These are phyloP conservation scores for Megalopta genalis DNA, from an alignment of 1,140 invertebrate genomes.

Conservation along the genomic window DNA sequence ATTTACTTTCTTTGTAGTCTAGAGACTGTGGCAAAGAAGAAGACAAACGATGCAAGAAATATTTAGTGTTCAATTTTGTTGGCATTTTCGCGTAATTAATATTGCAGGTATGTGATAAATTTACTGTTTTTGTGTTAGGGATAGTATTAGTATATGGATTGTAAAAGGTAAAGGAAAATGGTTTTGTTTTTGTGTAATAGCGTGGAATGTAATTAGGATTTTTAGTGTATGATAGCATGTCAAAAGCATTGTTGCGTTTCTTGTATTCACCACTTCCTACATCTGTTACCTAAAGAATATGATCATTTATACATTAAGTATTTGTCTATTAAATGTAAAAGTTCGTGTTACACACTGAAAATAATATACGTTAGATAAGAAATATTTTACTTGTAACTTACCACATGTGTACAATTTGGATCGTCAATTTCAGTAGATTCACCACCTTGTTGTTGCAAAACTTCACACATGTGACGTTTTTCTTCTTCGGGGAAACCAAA, in stretches of 20 bases:
- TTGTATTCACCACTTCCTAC: slow-evolving; percentile 64
- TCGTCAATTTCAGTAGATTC: slow-evolving; percentile 87
- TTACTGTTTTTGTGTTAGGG: slow-evolving; percentile 26
- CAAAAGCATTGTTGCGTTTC: slow-evolving; percentile 62
- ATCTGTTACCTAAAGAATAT: slow-evolving; percentile 68
- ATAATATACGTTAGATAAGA: slow-evolving; percentile 17
- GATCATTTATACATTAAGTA: slow-evolving; percentile 20
- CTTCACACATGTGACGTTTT: slow-evolving; percentile 93
- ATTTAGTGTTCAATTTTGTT: not conserved
- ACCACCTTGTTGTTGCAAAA: slow-evolving; percentile 92
- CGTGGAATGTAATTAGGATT: slow-evolving; percentile 50
- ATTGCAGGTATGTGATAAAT: not conserved
- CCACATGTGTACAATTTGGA: slow-evolving; percentile 93
- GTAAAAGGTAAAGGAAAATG: slow-evolving; percentile 65
- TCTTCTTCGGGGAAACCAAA: slow-evolving; percentile 94
- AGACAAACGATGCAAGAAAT: slow-evolving; percentile 7
- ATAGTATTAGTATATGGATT: slow-evolving; percentile 66
- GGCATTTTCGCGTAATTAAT: not conserved
- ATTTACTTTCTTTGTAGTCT: slow-evolving; percentile 25
- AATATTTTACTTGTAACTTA: slow-evolving; percentile 81
- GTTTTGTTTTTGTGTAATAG: slow-evolving; percentile 44
- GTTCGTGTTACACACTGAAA: slow-evolving; percentile 18
- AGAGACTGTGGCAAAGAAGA: not conserved
- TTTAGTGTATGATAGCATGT: slow-evolving; percentile 55
- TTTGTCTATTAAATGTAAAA: not conserved